Evolutionary conservation across 2,888 invertebrate species (phyloP).

Genomic region (Gisinianus flammeolus): DNA sequence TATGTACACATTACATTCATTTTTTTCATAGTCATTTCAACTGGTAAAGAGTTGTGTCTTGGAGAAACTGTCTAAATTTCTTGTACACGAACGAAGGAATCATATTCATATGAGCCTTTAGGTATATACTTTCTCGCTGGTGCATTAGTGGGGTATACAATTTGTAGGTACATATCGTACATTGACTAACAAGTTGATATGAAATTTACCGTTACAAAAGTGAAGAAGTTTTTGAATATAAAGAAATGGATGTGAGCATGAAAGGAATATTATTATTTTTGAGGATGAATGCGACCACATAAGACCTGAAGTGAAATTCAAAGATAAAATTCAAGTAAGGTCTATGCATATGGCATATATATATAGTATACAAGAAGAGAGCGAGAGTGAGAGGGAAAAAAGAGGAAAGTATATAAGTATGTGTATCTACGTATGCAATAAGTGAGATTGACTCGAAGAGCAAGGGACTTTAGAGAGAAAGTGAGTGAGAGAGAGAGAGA

Average conservation of each 20-base stretch:
- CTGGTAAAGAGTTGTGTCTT: too few species aligned
- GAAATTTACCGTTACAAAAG: too few species aligned
- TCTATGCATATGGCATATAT: neutral
- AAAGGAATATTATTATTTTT: slow-evolving; percentile 30
- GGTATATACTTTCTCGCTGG: too few species aligned
- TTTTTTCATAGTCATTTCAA: neutral
- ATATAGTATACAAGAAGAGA: slow-evolving; percentile 5
- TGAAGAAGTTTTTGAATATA: too few species aligned
- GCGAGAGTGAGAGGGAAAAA: slow-evolving; percentile 14
- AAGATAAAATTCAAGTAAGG: slow-evolving; percentile 32
- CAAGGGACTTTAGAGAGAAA: slow-evolving; percentile 22
- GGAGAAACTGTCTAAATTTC: too few species aligned
- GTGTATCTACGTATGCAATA: neutral
- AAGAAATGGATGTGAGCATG: slow-evolving; percentile 12
- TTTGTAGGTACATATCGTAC: too few species aligned
- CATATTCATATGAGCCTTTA: too few species aligned
- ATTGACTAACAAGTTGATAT: too few species aligned
- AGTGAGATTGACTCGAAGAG: slow-evolving; percentile 37
- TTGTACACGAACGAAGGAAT: too few species aligned
- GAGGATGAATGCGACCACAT: slow-evolving; percentile 28
- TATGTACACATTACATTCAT: neutral
- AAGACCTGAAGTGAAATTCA: slow-evolving; percentile 23
- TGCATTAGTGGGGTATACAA: too few species aligned
- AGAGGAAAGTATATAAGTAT: neutral
- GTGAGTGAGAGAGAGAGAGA: slow-evolving; percentile 16